Conservation (phyloP, 1,140 invertebrate species). For the Antheraea pernyi region DNA sequence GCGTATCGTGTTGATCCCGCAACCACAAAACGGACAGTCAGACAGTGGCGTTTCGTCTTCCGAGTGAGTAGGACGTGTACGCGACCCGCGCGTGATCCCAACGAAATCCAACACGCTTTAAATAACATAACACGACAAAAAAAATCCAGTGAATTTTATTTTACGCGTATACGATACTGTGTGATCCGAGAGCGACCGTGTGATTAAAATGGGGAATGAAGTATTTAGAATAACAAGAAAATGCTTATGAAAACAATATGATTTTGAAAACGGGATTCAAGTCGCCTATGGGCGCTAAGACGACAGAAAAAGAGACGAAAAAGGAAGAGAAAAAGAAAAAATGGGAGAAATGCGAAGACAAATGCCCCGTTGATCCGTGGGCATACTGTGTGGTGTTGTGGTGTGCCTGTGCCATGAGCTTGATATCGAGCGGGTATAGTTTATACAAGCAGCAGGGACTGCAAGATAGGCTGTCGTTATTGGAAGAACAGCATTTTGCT, state of each 20-base stretch:
- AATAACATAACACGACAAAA: constrained; percentile 8
- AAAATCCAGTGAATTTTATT: not conserved
- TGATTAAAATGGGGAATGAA: constrained; percentile 12
- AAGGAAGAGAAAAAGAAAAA: constrained; percentile 47
- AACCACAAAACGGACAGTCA: constrained; percentile 7
- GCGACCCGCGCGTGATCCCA: constrained; percentile 25
- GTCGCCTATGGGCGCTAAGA: constrained; percentile 51
- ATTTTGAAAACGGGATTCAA: constrained; percentile 69
- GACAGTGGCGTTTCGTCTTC: constrained; percentile 42
- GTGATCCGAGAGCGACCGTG: not conserved
- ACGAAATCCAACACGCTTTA: constrained; percentile 54
- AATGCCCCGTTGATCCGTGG: constrained; percentile 64
- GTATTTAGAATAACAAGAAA: constrained; percentile 5
- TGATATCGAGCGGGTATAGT: constrained; percentile 68
- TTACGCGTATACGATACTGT: not conserved
- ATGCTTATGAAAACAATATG: constrained; percentile 38
- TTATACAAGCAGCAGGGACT: constrained; percentile 60
- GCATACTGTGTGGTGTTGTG: constrained; percentile 71
- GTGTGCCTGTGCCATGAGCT: constrained; percentile 75
- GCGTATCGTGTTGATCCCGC: constrained; percentile 9
- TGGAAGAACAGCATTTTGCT: constrained; percentile 68
- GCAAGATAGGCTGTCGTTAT: constrained; percentile 48
- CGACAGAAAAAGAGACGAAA: constrained; percentile 26
- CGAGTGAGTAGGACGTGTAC: constrained; percentile 35
- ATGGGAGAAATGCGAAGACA: constrained; percentile 52